A percentile compares a stretch with the other conserved stretches of the same genome.
Conservation (phyloP, 2,113 vertebrate genomes). For the Crotalus tigris region DNA sequence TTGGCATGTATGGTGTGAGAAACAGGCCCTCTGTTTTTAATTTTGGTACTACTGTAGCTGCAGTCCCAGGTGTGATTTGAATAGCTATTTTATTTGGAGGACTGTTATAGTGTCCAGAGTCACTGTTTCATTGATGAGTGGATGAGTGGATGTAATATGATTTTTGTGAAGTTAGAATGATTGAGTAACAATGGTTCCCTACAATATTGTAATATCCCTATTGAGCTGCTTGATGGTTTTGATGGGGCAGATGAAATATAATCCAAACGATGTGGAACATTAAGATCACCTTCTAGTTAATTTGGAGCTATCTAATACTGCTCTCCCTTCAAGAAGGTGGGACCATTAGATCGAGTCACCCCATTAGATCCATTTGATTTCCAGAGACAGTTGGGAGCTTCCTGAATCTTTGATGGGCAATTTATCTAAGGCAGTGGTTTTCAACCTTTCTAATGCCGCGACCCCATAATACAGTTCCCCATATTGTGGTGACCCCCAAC, state of each 20-base stretch:
- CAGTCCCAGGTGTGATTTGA: not conserved
- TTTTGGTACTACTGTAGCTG: not conserved
- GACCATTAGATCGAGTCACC: not conserved
- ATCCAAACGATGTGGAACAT: not conserved
- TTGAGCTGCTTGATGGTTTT: not conserved
- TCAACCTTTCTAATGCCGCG: too few species aligned
- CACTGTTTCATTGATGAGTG: not conserved
- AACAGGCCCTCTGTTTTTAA: not conserved
- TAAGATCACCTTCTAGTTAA: not conserved
- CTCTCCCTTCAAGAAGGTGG: not conserved
- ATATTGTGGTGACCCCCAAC: too few species aligned
- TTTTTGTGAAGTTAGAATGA: not conserved
- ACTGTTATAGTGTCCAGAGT: not conserved
- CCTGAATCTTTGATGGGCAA: not conserved
- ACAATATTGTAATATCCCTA: not conserved
- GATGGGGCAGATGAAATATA: not conserved
- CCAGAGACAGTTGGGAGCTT: not conserved
- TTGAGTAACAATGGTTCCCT: not conserved
- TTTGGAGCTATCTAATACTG: not conserved
- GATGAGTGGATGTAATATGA: not conserved
- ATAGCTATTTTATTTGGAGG: not conserved
- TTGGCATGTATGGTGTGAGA: not conserved
- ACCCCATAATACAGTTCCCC: too few species aligned
- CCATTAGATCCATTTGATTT: not conserved
- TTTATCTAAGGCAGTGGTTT: not conserved